Percentiles rank a stretch among this genome's conserved stretches.
phyloP scores from a whole-genome alignment of 2,888 invertebrate genomes.

The Melieria crassipennis region DNA sequence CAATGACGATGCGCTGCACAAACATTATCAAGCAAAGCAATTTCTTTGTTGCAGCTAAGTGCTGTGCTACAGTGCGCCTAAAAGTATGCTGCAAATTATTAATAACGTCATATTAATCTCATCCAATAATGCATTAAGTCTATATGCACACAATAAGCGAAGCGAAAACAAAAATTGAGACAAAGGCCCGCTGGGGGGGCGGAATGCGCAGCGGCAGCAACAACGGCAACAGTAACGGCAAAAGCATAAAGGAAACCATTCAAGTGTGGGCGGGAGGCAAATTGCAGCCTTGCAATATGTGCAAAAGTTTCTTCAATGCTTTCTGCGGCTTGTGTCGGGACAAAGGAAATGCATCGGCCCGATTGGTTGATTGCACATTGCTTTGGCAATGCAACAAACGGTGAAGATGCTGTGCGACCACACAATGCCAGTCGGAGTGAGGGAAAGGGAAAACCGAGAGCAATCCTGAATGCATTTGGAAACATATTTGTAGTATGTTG shows the following conservation, averaged over 20 bases:
- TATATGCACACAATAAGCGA: slow-evolving; percentile 46
- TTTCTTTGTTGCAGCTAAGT: slow-evolving; percentile 20
- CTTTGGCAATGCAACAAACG: too few species aligned
- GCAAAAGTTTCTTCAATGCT: too few species aligned
- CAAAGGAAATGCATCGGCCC: too few species aligned
- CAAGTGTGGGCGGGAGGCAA: too few species aligned
- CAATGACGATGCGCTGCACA: neutral
- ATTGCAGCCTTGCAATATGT: too few species aligned
- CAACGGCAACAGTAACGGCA: slow-evolving; percentile 21
- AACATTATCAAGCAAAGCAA: slow-evolving; percentile 21
- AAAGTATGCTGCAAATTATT: slow-evolving; percentile 61
- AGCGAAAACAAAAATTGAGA: slow-evolving; percentile 40
- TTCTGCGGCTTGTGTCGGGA: too few species aligned
- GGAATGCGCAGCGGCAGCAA: slow-evolving; percentile 26
- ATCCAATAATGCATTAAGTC: slow-evolving; percentile 61
- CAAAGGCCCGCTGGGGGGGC: slow-evolving; percentile 2
- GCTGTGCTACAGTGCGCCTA: slow-evolving; percentile 46
- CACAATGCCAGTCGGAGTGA: too few species aligned
- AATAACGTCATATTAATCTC: slow-evolving; percentile 61
- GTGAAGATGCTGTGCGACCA: too few species aligned
- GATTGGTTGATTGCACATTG: too few species aligned
- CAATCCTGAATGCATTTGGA: too few species aligned
- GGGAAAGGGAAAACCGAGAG: too few species aligned
- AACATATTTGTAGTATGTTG: too few species aligned
- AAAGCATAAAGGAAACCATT: slow-evolving; percentile 14